Conservation (phyloP, 2,888 invertebrate species). For the Apeira syringaria region DNA sequence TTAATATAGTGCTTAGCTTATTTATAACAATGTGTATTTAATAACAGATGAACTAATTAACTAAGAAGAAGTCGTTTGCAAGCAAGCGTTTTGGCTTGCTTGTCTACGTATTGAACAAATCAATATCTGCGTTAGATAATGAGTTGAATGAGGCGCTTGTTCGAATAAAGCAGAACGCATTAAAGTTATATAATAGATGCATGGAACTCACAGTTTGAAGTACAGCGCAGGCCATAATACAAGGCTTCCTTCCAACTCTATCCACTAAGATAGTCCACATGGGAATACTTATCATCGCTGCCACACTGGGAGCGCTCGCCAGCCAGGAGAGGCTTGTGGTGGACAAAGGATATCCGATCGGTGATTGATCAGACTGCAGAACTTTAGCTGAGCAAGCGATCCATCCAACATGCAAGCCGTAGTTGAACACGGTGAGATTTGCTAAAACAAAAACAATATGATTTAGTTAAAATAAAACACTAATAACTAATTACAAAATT, state of each 20-base stretch:
- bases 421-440: slow-evolving; percentile 53
- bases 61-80: too few relatives aligned
- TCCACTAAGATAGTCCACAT: slow-evolving; percentile 4
- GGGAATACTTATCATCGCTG: slow-evolving; percentile 1
- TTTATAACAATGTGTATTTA: too few relatives aligned
- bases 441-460: slow-evolving; percentile 38
- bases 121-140: too few relatives aligned
- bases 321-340: slow-evolving; percentile 56
- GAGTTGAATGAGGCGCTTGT: too few relatives aligned
- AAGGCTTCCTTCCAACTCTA: slow-evolving; percentile 8
- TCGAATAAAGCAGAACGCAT: too few relatives aligned
- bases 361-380: slow-evolving; percentile 47
- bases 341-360: slow-evolving; percentile 47
- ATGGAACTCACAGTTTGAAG: background rate
- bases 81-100: too few relatives aligned
- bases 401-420: slow-evolving; percentile 63
- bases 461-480: too few relatives aligned
- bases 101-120: too few relatives aligned
- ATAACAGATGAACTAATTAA: too few relatives aligned
- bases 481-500: too few relatives aligned
- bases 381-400: slow-evolving; percentile 58
- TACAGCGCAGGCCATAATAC: background rate
- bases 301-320: slow-evolving; percentile 41
- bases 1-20: too few relatives aligned
- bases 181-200: too few relatives aligned